These are phyloP conservation scores for Macrophya annulata DNA, from an alignment of 2,888 invertebrate genomes.

Conservation along the genomic window DNA sequence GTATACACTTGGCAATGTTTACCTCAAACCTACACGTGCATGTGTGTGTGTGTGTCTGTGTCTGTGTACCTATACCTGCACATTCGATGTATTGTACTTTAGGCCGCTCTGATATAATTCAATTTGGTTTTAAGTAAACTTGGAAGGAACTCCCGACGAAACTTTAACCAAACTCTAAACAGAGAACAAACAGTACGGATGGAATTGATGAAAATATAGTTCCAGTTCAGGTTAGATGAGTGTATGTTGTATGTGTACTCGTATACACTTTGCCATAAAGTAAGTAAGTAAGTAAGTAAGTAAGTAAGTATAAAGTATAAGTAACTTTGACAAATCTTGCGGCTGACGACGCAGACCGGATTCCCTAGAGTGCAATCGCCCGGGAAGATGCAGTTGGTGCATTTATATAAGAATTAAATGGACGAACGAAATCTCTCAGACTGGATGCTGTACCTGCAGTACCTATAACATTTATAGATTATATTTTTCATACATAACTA, in stretches of 20 bases:
- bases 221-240: not conserved
- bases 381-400: slow-evolving; percentile 29
- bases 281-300: not conserved
- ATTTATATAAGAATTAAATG: slow-evolving; percentile 13
- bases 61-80: not conserved
- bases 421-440: not conserved
- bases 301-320: not conserved
- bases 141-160: slow-evolving; percentile 11
- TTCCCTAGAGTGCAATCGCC: slow-evolving; percentile 30
- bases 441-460: not conserved
- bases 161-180: slow-evolving; percentile 29
- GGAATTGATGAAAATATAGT: slow-evolving; percentile 47
- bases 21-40: not conserved
- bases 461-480: not conserved
- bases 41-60: no score
- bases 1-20: not conserved
- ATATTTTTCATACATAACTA: not conserved
- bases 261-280: not conserved
- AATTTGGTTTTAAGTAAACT: slow-evolving; percentile 25
- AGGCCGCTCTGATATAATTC: slow-evolving; percentile 17
- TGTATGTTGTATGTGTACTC: not conserved
- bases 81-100: not conserved
- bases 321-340: slow-evolving; percentile 35
- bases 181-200: slow-evolving; percentile 28
- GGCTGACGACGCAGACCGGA: slow-evolving; percentile 34